Percentiles rank a stretch among this genome's conserved stretches.
phyloP scores from a whole-genome alignment of 2,888 invertebrate species.

The Neoitamus cyanurus region DNA sequence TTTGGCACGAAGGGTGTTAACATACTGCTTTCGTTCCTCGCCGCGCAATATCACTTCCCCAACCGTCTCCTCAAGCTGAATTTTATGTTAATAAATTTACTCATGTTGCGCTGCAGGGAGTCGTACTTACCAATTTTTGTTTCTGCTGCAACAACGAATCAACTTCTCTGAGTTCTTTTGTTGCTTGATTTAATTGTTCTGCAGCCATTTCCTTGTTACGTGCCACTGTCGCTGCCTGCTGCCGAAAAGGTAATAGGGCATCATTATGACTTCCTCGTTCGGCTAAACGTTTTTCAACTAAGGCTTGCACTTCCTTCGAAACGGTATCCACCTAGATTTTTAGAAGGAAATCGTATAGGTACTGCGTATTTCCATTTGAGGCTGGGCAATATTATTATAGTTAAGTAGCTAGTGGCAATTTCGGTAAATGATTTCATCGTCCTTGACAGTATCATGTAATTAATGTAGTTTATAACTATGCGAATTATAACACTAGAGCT shows the following conservation, averaged over 20 bases:
- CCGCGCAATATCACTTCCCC: constrained; percentile 80
- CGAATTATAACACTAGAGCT: too few species aligned
- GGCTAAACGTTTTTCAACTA: constrained; percentile 78
- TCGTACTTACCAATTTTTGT: constrained; percentile 67
- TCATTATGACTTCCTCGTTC: constrained; percentile 75
- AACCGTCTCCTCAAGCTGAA: constrained; percentile 67
- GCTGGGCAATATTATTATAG: too few species aligned
- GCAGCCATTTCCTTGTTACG: constrained; percentile 83
- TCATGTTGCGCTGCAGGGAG: too few species aligned
- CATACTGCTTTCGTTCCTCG: constrained; percentile 87
- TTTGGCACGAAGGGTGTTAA: constrained; percentile 82
- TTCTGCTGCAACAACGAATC: constrained; percentile 73
- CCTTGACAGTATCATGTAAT: too few species aligned
- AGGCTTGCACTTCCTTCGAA: constrained; percentile 74
- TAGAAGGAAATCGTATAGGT: too few species aligned
- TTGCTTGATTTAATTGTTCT: constrained; percentile 75
- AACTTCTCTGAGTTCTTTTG: constrained; percentile 71
- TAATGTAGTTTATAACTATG: too few species aligned
- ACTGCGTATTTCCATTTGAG: too few species aligned
- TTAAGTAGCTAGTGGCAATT: too few species aligned
- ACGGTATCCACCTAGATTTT: constrained; percentile 67
- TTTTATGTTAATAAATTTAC: too few species aligned
- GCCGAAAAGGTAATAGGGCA: constrained; percentile 84
- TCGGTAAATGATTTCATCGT: too few species aligned
- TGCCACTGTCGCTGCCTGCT: constrained; percentile 83